phyloP scores from a whole-genome alignment of 2,113 vertebrate species.

The Nothocercus julius region DNA sequence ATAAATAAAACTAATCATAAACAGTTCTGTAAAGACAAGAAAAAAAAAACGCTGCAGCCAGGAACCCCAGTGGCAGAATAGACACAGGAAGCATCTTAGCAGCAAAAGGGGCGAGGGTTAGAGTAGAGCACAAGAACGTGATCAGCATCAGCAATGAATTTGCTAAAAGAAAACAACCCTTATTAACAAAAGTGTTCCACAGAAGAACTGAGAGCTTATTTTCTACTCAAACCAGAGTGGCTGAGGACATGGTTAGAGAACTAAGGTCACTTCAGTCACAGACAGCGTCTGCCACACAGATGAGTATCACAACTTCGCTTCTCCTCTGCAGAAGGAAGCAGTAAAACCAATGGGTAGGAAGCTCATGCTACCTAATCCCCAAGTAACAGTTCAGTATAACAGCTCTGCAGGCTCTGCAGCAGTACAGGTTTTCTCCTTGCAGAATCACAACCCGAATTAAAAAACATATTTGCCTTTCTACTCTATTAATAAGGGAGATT shows the following conservation, averaged over 20 bases:
- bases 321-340: not conserved
- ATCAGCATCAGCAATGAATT: not conserved
- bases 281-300: no score
- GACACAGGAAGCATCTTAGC: not conserved
- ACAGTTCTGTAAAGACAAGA: not conserved
- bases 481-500: not conserved
- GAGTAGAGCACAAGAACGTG: not conserved
- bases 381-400: not conserved
- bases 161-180: not conserved
- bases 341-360: not conserved
- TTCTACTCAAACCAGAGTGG: not conserved
- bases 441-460: not conserved
- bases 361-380: no score
- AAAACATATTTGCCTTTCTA: not conserved
- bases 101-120: not conserved
- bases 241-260: not conserved
- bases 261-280: not conserved
- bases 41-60: not conserved
- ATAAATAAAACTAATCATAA: no score
- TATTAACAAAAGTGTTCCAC: not conserved
- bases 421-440: not conserved
- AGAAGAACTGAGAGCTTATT: not conserved
- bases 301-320: not conserved
- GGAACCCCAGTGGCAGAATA: not conserved
- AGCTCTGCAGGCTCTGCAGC: not conserved